Conservation (phyloP, 1,140 invertebrate species). For the Macrosteles quadrilineatus region DNA sequence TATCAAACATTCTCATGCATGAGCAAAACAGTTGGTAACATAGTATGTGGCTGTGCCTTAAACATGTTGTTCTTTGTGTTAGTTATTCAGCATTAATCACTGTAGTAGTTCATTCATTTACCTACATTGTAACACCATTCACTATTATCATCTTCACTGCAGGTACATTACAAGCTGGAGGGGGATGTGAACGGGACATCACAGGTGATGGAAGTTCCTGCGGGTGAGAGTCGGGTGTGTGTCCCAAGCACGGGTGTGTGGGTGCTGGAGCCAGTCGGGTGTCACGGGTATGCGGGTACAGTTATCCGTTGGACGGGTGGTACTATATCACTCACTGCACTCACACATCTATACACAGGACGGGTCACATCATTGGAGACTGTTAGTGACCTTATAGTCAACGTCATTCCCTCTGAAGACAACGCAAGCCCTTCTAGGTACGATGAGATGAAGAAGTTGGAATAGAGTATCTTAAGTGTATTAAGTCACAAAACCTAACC, state of each 20-base stretch:
- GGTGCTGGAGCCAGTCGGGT: slow-evolving; percentile 73
- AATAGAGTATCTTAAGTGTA: too few relatives aligned
- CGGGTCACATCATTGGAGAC: slow-evolving; percentile 44
- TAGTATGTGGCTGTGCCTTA: too few relatives aligned
- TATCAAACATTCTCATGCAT: too few relatives aligned
- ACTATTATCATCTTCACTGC: too few relatives aligned
- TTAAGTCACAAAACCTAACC: too few relatives aligned
- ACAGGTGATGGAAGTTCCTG: slow-evolving; percentile 6
- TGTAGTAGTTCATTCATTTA: too few relatives aligned
- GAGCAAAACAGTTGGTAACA: too few relatives aligned
- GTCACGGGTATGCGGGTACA: slow-evolving; percentile 71
- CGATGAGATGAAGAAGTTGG: not conserved
- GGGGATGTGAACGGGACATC: slow-evolving; percentile 22
- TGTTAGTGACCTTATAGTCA: slow-evolving; percentile 47
- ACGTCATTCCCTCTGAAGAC: slow-evolving; percentile 42
- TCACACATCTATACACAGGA: slow-evolving; percentile 48
- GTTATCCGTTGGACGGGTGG: slow-evolving; percentile 63
- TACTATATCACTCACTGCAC: slow-evolving; percentile 45
- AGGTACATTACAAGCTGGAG: slow-evolving; percentile 35
- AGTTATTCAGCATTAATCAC: too few relatives aligned
- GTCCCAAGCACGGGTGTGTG: slow-evolving; percentile 70
- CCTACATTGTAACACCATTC: too few relatives aligned
- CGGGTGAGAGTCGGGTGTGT: slow-evolving; percentile 55
- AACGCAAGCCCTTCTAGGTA: slow-evolving; percentile 31
- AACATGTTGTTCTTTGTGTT: too few relatives aligned